Conservation (phyloP, 2,888 invertebrate species). For the Encarsia formosa region DNA sequence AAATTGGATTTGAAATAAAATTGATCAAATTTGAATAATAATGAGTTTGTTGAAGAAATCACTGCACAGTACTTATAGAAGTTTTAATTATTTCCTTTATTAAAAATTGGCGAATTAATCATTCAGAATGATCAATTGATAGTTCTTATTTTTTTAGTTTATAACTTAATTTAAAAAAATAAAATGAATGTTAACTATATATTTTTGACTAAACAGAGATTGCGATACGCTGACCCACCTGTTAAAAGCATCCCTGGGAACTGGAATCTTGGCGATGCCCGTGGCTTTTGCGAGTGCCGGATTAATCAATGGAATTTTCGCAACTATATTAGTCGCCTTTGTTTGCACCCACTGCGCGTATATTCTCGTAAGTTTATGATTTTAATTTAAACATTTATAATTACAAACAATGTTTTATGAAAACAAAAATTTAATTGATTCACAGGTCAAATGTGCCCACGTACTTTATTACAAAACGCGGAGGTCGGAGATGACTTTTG, state of each 20-base stretch:
- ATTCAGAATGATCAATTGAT: too few species aligned
- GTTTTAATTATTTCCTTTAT: too few species aligned
- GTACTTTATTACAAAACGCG: conserved; percentile 70
- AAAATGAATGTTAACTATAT: neutral
- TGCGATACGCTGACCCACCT: conserved; percentile 89
- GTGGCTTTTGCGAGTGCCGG: conserved; percentile 86
- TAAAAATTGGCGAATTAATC: too few species aligned
- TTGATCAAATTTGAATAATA: too few species aligned
- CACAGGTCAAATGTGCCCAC: conserved; percentile 78
- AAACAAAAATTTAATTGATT: too few species aligned
- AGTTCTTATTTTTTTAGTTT: too few species aligned
- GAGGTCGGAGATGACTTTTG: conserved; percentile 75
- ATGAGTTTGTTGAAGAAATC: too few species aligned
- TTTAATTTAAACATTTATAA: neutral
- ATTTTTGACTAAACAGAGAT: conserved; percentile 60
- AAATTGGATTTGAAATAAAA: too few species aligned
- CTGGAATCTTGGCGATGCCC: conserved; percentile 94
- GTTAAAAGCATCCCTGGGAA: conserved; percentile 92
- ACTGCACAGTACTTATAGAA: too few species aligned
- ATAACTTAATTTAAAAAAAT: too few species aligned
- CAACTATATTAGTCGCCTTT: conserved; percentile 79
- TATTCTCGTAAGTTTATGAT: conserved; percentile 64
- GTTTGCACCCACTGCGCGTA: conserved; percentile 95
- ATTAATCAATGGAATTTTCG: conserved; percentile 75
- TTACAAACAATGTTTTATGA: too few species aligned